These are phyloP conservation scores for Caenorhabditis virilis DNA, from an alignment of 2,888 invertebrate species.

Conservation along the genomic window DNA sequence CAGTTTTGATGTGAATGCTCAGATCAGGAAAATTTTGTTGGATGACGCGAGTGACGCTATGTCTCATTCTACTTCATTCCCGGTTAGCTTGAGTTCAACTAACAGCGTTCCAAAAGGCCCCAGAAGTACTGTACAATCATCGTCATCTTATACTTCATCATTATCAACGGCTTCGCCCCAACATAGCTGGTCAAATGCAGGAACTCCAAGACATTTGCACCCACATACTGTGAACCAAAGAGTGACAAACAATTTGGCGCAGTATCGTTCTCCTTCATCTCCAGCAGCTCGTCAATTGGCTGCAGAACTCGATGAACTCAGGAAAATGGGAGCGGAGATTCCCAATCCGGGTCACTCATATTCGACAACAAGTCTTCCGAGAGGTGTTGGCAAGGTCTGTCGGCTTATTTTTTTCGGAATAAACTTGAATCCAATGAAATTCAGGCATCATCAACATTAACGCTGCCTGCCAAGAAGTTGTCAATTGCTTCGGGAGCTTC, in stretches of 20 bases:
- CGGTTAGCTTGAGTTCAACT: conserved; percentile 57
- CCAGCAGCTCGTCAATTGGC: conserved; percentile 67
- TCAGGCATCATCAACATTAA: conserved; percentile 58
- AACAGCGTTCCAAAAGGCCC: conserved; percentile 33
- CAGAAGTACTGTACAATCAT: conserved; percentile 53
- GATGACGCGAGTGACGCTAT: conserved; percentile 61
- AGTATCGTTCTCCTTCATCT: conserved; percentile 59
- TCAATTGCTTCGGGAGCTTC: conserved; percentile 48
- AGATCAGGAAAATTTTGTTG: conserved; percentile 60
- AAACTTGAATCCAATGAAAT: conserved; percentile 10
- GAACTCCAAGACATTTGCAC: conserved; percentile 43
- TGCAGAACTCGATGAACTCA: conserved; percentile 66
- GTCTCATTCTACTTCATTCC: conserved; percentile 66
- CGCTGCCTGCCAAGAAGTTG: conserved; percentile 55
- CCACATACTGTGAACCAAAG: conserved; percentile 21
- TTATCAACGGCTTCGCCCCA: conserved; percentile 58
- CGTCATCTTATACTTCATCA: conserved; percentile 67
- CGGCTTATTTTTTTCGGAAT: neutral
- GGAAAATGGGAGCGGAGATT: conserved; percentile 48
- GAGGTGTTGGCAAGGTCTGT: conserved; percentile 50
- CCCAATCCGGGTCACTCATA: conserved; percentile 29
- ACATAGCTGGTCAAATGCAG: conserved; percentile 47
- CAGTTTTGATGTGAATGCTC: conserved; percentile 63
- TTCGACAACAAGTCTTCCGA: conserved; percentile 59
- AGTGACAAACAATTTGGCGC: conserved; percentile 12